These are phyloP conservation scores for Amorpha juglandis DNA, from an alignment of 2,888 invertebrate genomes.

Conservation along the genomic window DNA sequence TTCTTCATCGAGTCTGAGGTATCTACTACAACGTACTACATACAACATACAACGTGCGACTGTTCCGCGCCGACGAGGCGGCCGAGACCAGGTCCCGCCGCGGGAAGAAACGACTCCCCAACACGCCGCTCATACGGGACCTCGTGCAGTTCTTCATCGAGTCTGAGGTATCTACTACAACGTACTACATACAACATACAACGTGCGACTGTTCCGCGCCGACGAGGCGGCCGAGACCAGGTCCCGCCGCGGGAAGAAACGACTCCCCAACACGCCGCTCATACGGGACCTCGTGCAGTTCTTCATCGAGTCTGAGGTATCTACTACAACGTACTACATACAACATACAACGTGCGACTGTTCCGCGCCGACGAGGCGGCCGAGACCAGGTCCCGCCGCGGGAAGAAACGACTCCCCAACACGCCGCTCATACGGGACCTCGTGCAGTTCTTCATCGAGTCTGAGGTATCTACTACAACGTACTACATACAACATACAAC, in stretches of 20 bases:
- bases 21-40: no score
- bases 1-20: slow-evolving; percentile 99
- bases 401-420: slow-evolving; percentile 93
- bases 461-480: no score
- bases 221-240: slow-evolving; percentile 87
- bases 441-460: slow-evolving; percentile 99
- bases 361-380: slow-evolving; percentile 90
- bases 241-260: slow-evolving; percentile 91
- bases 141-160: slow-evolving; percentile 99
- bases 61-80: slow-evolving; percentile 91
- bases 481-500: no score
- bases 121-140: slow-evolving; percentile 97
- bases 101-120: slow-evolving; percentile 93
- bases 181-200: no score
- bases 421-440: slow-evolving; percentile 98
- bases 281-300: slow-evolving; percentile 98
- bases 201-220: slow-evolving; percentile 96
- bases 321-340: no score
- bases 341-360: slow-evolving; percentile 96
- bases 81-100: slow-evolving; percentile 88
- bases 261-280: slow-evolving; percentile 95
- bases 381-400: slow-evolving; percentile 89
- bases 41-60: slow-evolving; percentile 96
- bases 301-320: slow-evolving; percentile 97
- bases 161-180: slow-evolving; percentile 94